Evolutionary conservation across 2,797 vertebrate species (phyloP).

Genomic region (Psittacula derbiana): DNA sequence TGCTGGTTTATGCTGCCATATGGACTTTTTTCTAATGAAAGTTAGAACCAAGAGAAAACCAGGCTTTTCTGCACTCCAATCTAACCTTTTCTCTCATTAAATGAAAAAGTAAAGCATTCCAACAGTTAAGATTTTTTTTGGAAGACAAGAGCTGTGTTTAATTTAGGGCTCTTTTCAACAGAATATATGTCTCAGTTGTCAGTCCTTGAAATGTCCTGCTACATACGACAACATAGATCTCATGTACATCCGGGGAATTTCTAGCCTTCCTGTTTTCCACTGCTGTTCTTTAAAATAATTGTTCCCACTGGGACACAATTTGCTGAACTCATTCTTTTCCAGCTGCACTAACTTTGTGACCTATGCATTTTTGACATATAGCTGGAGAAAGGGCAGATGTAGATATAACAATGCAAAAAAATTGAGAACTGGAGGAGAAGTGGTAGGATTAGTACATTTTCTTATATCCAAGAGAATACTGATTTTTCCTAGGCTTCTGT

Average conservation of each 20-base stretch:
- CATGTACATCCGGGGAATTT: neutral
- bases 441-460: neutral
- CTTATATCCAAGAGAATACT: neutral
- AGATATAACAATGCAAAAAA: neutral
- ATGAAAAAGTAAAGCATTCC: neutral
- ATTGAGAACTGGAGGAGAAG: neutral
- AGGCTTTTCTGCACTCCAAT: neutral
- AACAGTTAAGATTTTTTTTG: neutral
- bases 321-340: neutral
- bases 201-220: neutral
- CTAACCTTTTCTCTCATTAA: neutral
- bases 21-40: neutral
- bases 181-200: neutral
- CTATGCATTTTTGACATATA: neutral
- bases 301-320: slow-evolving; percentile 19
- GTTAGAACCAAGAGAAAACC: neutral
- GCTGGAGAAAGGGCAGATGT: neutral
- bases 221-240: neutral
- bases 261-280: neutral
- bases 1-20: neutral
- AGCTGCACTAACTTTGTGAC: neutral
- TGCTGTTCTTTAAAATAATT: slow-evolving; percentile 38
- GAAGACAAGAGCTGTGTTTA: neutral
- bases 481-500: neutral
- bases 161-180: neutral